These are phyloP conservation scores for Plemyria rubiginata DNA, from an alignment of 2,888 invertebrate genomes.

Conservation along the genomic window DNA sequence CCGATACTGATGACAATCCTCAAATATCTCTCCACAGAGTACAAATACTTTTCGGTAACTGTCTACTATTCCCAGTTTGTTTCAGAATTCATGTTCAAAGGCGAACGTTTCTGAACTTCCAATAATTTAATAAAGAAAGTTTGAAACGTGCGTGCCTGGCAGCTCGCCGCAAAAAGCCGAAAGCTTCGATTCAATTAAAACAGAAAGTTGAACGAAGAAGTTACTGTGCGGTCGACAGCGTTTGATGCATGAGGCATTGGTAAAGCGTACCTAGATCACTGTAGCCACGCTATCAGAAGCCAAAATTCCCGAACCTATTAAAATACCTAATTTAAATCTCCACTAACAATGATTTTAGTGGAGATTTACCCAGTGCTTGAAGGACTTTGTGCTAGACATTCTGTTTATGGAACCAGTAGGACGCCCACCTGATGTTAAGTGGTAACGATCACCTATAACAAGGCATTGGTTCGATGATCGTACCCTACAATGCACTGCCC, in stretches of 20 bases:
- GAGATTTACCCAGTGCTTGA: too few species aligned
- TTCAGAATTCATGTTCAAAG: conserved; percentile 77
- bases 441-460: too few species aligned
- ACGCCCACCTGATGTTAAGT: too few species aligned
- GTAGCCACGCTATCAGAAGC: conserved; percentile 18
- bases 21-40: conserved; percentile 48
- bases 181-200: conserved; percentile 85
- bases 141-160: conserved; percentile 82
- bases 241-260: conserved; percentile 44
- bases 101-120: conserved; percentile 82
- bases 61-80: conserved; percentile 73
- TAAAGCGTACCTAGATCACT: conserved; percentile 40
- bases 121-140: conserved; percentile 85
- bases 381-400: too few species aligned
- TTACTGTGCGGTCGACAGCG: conserved; percentile 67
- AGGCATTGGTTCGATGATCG: too few species aligned
- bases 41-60: conserved; percentile 66
- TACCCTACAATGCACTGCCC: too few species aligned
- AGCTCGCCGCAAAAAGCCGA: conserved; percentile 83
- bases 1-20: conserved; percentile 38
- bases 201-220: conserved; percentile 79
- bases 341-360: too few species aligned
- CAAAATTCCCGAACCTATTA: neutral
- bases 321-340: neutral
- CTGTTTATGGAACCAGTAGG: too few species aligned